These are phyloP conservation scores for Agapornis roseicollis DNA, from an alignment of 2,113 vertebrate genomes.

Conservation along the genomic window DNA sequence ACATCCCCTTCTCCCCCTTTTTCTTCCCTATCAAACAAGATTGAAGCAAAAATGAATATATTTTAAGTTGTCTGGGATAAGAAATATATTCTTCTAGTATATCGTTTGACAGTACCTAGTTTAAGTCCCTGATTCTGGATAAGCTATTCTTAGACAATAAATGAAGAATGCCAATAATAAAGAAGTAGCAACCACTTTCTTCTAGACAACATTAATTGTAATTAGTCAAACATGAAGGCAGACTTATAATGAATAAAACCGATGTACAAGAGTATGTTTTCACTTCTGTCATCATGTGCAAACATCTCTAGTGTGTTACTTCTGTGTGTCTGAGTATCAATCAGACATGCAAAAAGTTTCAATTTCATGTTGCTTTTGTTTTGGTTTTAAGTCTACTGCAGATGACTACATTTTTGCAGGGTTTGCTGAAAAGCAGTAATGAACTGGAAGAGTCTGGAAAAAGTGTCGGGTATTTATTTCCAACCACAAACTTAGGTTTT, in stretches of 20 bases:
- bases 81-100: background rate
- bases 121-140: background rate
- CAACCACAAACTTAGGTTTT: background rate
- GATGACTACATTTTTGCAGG: background rate
- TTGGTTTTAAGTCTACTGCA: background rate
- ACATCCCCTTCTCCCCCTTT: rapidly evolving
- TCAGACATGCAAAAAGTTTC: background rate
- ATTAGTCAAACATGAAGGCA: background rate
- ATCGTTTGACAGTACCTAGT: background rate
- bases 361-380: background rate
- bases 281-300: background rate
- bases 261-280: background rate
- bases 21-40: background rate
- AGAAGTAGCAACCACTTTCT: background rate
- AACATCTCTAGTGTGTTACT: background rate
- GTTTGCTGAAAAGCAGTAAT: background rate
- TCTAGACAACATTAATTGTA: background rate
- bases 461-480: background rate
- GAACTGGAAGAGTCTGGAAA: background rate
- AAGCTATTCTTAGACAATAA: background rate
- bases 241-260: background rate
- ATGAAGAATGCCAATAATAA: background rate
- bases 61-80: background rate
- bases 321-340: background rate
- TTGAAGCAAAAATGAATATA: background rate